Evolutionary conservation across 2,797 vertebrate species (phyloP), one percentile per base, ranked within the genome.

Genomic region (Stomatorhinus walkeri): DNA sequence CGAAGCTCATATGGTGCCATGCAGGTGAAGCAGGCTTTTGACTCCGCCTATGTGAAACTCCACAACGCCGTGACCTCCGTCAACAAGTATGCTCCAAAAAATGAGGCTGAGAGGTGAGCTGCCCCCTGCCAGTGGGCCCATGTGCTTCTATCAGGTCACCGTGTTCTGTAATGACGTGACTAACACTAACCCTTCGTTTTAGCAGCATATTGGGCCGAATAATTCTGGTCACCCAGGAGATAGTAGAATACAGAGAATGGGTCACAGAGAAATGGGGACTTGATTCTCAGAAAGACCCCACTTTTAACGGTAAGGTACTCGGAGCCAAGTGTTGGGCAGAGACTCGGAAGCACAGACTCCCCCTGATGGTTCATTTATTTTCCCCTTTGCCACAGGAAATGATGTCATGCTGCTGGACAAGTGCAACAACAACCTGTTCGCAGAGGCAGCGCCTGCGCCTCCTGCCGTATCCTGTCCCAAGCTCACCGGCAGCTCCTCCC

Each of bases 21-120:
- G 98, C 98, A 99, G 94, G 98, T 99, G 94, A 99, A 99, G 92
- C 98, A 99, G 93, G 98, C 98, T 16, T 99, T 99, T 91, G 98
- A 99, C 94, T 99, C 99, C 85, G 98, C 98, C 90, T 99, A 98
- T 0, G 97, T 98, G 88, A 97, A 99, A 72, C 94, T 99, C 93
- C 97, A 96, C 94, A 98, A 99, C 4, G 98, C 98, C 0, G 98
- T 99, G 81, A 98, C 97, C 0, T 97, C 97, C n/a, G 97, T 99
- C 89, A 97, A 97, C 93, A 99, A 98, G 94, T 96, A 96, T 91
- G 99, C 99, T 85, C 98, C 98, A 89, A 99, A 99, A 94, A 98
- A 97, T 0, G 97, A 99, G 93, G 95, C 95, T 0, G 98, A 99
- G 95, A 99, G 98, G 98, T 97, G 93, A 94, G 72, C 4, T 9